phyloP scores from a whole-genome alignment of 2,113 vertebrate species.

The Brachypodius melanocephalos region DNA sequence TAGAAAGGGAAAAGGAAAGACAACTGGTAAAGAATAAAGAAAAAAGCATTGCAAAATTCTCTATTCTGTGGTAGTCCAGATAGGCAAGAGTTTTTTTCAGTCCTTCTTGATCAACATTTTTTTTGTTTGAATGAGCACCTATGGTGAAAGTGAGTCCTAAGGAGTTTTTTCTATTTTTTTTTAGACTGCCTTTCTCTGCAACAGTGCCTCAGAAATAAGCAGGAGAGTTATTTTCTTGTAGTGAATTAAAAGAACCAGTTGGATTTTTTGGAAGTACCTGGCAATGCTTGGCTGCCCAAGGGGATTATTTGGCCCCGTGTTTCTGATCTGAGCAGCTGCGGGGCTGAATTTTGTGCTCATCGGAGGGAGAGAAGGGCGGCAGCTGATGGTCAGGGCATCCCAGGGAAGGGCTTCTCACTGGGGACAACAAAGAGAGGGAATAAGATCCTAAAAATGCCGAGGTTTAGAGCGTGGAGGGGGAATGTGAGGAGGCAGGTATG shows the following conservation, averaged over 20 bases:
- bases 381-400: background rate
- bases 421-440: background rate
- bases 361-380: background rate
- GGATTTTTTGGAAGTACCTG: background rate
- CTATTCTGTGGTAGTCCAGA: background rate
- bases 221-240: background rate
- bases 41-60: background rate
- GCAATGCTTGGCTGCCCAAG: background rate
- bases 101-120: background rate
- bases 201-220: background rate
- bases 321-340: background rate
- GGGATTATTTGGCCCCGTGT: background rate
- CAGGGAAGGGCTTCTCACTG: background rate
- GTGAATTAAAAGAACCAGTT: background rate
- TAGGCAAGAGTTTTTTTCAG: background rate
- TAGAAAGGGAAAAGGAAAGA: background rate
- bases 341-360: background rate
- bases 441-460: constrained; percentile 1
- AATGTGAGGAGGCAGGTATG: constrained; percentile 7
- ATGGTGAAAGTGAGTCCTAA: background rate
- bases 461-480: background rate
- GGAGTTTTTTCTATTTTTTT: background rate
- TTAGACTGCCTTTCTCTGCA: background rate
- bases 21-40: background rate
- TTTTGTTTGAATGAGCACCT: background rate